Evolutionary conservation across 2,797 vertebrate species (phyloP), one percentile per base, ranked within the genome.

Genomic region (Gymnothorax reevesii): DNA sequence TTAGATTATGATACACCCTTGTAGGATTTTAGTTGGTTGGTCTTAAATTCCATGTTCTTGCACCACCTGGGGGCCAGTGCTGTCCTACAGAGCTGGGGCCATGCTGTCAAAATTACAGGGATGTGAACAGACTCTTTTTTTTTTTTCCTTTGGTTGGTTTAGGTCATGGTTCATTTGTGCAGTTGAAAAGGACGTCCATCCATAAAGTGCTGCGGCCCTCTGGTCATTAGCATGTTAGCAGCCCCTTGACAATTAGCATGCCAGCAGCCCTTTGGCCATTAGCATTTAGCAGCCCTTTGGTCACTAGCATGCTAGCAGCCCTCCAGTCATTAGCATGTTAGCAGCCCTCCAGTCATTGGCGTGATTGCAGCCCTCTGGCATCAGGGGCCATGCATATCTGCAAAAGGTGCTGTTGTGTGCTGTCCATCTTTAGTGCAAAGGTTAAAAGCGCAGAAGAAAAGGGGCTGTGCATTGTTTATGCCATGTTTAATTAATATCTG

Each of bases 91-190:
- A 9, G 25, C 4, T 25, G 15, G 22, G 83, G 4, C 1, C 27
- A 42, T 54, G 64, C 80, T 49, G 57, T 49, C 86, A 54, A 73
- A 20, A 17, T 12, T 17, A 22, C 80, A 15, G 64, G 27, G 62
- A 17, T n/a, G 57, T 66, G 80, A 49, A 20, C 42, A 71, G 25
- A 20, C 52, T 5, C 5, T 66, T 27, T 33, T 83, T 73, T 86
- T 42, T 42, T 22, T 42, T 54, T 66, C 54, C 12, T 83, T 73
- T 86, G 80, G 83, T 86, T 54, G 69, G 25, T 25, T 59, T 52
- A 22, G 49, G 42, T 60, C 17, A 66, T 54, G 22, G 80, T 86
- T 86, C 57, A 82, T 86, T 86, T 75, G 71, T 66, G 17, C 52
- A n/a, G 64, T 22, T 7, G 33, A 66, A 71, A 82, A 83, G 80